Percentiles rank a stretch among this genome's conserved stretches.
Conservation (phyloP, 2,797 vertebrate genomes). For the Zenarchopterus dispar region DNA sequence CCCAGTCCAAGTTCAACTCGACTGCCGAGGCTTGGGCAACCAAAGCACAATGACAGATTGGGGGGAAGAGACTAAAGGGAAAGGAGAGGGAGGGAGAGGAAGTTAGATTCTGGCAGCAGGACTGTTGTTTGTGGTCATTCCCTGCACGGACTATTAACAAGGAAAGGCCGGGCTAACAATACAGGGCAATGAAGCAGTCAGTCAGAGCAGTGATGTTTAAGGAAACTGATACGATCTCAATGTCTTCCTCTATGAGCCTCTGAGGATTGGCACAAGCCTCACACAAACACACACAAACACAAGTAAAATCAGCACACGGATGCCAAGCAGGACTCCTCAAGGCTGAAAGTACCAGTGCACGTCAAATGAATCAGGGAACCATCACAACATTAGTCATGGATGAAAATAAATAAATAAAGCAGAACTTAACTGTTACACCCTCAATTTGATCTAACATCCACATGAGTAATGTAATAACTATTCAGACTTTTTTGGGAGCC, state of each 20-base stretch:
- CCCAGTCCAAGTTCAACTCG: conserved; percentile 46
- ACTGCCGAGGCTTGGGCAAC: conserved; percentile 36
- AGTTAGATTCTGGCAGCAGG: conserved; percentile 55
- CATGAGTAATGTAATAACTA: too few relatives aligned
- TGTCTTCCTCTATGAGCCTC: conserved; percentile 77
- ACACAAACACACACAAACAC: conserved; percentile 5
- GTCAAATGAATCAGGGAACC: background rate
- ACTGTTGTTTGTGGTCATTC: conserved; percentile 59
- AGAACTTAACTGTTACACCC: background rate
- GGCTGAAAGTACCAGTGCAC: background rate
- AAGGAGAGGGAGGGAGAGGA: conserved; percentile 24
- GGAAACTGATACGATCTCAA: conserved; percentile 77
- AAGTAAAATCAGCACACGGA: conserved; percentile 9
- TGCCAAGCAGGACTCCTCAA: background rate
- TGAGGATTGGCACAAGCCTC: conserved; percentile 47
- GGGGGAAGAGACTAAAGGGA: background rate
- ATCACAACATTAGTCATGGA: background rate
- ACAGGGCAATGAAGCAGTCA: conserved; percentile 50
- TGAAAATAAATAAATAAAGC: background rate
- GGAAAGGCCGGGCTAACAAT: conserved; percentile 65
- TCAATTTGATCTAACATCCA: too few relatives aligned
- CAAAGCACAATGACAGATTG: conserved; percentile 47
- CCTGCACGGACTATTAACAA: conserved; percentile 65
- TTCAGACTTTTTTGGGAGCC: background rate
- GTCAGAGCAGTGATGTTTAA: conserved; percentile 51